A percentile compares a stretch with the other conserved stretches of the same genome.
These are phyloP conservation scores for Cyprinodon variegatus DNA, from an alignment of 2,113 vertebrate genomes.

Conservation along the genomic window DNA sequence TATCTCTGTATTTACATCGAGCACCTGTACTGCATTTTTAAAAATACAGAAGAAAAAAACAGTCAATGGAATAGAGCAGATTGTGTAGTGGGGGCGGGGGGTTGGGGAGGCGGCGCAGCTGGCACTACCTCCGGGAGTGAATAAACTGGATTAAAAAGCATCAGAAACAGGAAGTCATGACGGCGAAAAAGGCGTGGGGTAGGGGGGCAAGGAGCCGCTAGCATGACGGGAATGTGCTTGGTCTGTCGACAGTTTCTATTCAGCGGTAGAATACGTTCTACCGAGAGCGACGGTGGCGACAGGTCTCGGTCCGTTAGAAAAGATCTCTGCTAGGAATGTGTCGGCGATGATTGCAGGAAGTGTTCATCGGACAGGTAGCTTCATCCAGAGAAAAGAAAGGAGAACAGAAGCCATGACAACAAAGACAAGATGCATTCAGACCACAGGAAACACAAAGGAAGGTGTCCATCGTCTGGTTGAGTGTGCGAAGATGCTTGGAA, in stretches of 20 bases:
- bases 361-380: constrained; percentile 74
- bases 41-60: constrained; percentile 62
- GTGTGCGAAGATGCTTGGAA: constrained; percentile 53
- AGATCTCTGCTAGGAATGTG: constrained; percentile 76
- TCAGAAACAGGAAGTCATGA: constrained; percentile 32
- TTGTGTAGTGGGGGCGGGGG: constrained; percentile 31
- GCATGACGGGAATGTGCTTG: constrained; percentile 69
- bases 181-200: constrained; percentile 5
- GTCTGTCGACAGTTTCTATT: constrained; percentile 63
- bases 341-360: constrained; percentile 59
- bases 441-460: constrained; percentile 64
- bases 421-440: constrained; percentile 52
- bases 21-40: constrained; percentile 54
- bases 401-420: constrained; percentile 53
- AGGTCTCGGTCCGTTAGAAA: constrained; percentile 39
- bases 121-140: constrained; percentile 2
- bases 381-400: constrained; percentile 49
- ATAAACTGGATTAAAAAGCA: constrained; percentile 23
- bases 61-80: constrained; percentile 15
- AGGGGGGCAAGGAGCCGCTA: constrained; percentile 34
- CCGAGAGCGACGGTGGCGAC: constrained; percentile 45
- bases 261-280: constrained; percentile 68
- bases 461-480: constrained; percentile 50
- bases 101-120: constrained; percentile 30
- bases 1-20: constrained; percentile 72